Evolutionary conservation across 2,797 vertebrate species (phyloP).

Genomic region (Morelia viridis): DNA sequence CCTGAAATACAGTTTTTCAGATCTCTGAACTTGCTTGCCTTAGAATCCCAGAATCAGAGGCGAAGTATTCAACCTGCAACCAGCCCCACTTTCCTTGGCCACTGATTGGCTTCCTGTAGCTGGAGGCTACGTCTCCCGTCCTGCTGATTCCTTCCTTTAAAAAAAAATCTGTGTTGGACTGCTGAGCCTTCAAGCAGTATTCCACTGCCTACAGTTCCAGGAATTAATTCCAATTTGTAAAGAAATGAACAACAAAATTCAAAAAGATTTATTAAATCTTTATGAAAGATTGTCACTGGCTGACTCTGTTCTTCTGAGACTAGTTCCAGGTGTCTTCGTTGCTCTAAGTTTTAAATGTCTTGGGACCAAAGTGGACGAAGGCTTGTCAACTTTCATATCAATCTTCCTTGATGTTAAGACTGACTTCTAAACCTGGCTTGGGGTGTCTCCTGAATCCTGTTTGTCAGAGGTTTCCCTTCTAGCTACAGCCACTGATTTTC

Average conservation of each 20-base stretch:
- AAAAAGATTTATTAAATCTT: background rate
- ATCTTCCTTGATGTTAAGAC: background rate
- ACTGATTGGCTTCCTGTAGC: background rate
- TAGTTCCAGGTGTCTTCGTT: background rate
- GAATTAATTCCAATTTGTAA: background rate
- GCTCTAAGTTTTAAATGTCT: background rate
- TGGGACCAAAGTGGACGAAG: background rate
- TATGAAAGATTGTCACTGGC: background rate
- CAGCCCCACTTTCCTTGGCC: background rate
- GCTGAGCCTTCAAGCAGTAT: background rate
- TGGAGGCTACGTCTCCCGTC: background rate
- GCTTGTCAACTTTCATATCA: background rate
- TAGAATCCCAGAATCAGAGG: background rate
- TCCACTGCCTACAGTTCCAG: background rate
- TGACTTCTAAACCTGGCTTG: background rate
- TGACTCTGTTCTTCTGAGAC: background rate
- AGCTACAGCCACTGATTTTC: background rate
- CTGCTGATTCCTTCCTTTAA: background rate
- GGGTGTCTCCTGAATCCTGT: background rate
- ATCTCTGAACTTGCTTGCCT: background rate
- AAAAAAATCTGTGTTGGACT: background rate
- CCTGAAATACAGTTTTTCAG: background rate
- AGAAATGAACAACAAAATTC: background rate
- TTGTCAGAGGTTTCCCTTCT: background rate
- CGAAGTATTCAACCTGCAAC: background rate